Base-by-base conservation (phyloP, 1,140 invertebrate genomes). In the Fopius arisanus region DNA sequence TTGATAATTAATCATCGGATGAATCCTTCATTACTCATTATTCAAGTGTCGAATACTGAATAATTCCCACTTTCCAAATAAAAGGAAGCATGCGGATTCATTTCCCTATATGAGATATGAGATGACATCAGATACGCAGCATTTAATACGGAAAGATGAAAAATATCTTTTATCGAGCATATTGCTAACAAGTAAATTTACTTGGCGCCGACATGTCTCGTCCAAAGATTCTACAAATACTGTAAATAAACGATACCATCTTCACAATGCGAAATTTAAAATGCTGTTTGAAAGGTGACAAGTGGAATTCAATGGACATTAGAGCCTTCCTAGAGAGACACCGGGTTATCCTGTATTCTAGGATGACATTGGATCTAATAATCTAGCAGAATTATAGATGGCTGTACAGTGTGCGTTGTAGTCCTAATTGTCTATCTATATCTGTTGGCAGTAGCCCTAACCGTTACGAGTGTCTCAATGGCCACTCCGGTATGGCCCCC, bases 351-450 rank as follows among this genome's bases (percentile, higher is more conserved):
- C 48, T 73, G 74, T 80, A 81, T 80, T 81, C 80, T 79, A 76
- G 78, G 51, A 81, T 78, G 79, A 81, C 78, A 75, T 74, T 71
- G 75, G 70, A 77, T 78, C 80, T 78, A 81, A 80, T 81, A 81
- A 81, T 81, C 79, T 81, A 80, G 59, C 75, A 81, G 79, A 81
- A 81, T 81, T 81, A 81, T 81, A 81, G 80, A 81, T 79, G 80
- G 78, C 69, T 74, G 51, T 63, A 63, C 68, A 66, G 51, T 43
- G 51, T 62, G 66, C 31, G 63, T 26, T 66, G 54, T 23, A 78
- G 77, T 81, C 83, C 85, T 87, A 87, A 87, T 87, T 87, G 85
- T 86, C 84, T 84, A 87, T 86, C 85, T 85, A 85, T 86, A 86
- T 85, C 82, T 82, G 76, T 79, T 75, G 76, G 2, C 67, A 69